Evolutionary conservation across 2,797 vertebrate species (phyloP).

Genomic region (Halcyon leucocephala): DNA sequence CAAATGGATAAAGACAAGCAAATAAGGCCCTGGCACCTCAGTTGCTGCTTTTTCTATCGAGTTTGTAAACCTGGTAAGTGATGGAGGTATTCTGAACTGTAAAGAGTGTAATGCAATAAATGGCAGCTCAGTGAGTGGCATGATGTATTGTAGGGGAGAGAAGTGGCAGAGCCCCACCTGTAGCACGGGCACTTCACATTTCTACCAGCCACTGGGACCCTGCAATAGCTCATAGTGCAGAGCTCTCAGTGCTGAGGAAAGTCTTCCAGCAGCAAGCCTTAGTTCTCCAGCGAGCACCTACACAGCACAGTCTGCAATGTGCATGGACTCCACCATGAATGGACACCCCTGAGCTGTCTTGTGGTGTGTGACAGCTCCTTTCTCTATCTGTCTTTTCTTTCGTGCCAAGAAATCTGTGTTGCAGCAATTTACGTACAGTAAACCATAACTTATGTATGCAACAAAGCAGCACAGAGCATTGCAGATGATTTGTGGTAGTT

Average conservation of each 20-base stretch:
- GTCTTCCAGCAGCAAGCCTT: neutral
- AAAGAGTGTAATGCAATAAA: neutral
- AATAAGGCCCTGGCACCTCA: neutral
- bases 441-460: neutral
- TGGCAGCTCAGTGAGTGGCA: neutral
- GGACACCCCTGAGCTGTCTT: neutral
- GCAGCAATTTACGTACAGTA: neutral
- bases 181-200: neutral
- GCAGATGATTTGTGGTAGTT: neutral
- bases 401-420: neutral
- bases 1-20: neutral
- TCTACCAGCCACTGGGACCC: neutral
- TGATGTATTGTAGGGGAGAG: neutral
- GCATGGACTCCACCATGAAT: fast-evolving
- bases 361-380: fast-evolving
- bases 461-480: neutral
- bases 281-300: neutral
- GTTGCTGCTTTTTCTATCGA: neutral
- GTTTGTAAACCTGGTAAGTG: neutral
- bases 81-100: neutral
- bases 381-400: neutral
- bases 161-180: neutral
- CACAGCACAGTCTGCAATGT: neutral
- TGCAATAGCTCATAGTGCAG: neutral
- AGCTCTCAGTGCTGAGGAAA: neutral